Base-by-base conservation (phyloP, 2,113 vertebrate species). In the Chamaetylas fuelleborni region DNA sequence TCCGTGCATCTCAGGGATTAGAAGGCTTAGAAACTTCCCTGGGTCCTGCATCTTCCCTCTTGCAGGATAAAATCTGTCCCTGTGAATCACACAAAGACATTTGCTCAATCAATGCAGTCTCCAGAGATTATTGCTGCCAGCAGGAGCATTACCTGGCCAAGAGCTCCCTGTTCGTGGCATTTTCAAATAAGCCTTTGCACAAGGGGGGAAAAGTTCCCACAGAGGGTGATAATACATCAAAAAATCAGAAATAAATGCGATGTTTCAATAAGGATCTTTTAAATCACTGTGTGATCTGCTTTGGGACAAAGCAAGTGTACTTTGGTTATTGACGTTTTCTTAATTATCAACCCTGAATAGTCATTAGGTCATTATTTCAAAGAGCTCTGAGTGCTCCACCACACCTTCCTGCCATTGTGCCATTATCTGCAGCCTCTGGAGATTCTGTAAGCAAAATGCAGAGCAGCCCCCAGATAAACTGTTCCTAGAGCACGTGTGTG, bases 391-490 rank as follows among this genome's bases (percentile, higher is more conserved):
- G 80, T 38, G 69, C 53, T 86, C 48, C 31, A 51, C 31, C 70
- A 79, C 67, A 62, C 47, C 83, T 86, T 96, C 94, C 93, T 93
- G 85, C 64, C 54, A 40, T 89, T 81, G 67, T 62, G 77, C 31
- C 2, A 24, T 81, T 88, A 81, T 79, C 77, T 78, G 54, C 23
- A 34, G 26, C 23, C 43, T 62, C 88, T 45, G 51, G 43, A 66
- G 69, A 50, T 9, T 22, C 79, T 80, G 34, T 7, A 40, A 92
- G 67, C 23, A 47, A 15, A 85, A 33, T 20, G 82, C 79, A 92
- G 69, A 92, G 45, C 57, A 85, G 43, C 18, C 12, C 78, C 31
- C 48, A 26, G 48, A 84, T 54, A 71, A 93, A 84, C 48, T 78
- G 19, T 74, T 58, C 81, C 81, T n/a, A 18, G 53, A 29, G 4